Conservation (phyloP, 2,888 invertebrate genomes). For the Ectemnius lituratus region DNA sequence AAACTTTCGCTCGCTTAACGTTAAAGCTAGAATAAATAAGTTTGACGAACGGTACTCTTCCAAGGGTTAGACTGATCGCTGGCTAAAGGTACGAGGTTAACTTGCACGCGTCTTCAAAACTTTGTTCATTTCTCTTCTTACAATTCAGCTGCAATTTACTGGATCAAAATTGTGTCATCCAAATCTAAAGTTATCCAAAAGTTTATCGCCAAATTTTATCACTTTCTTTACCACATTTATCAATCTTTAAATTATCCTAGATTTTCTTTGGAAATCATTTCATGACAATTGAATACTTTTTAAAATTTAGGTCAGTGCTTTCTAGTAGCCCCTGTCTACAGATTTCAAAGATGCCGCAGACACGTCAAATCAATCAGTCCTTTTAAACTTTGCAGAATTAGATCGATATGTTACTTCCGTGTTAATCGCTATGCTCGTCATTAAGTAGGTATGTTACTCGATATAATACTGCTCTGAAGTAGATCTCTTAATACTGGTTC, state of each 20-base stretch:
- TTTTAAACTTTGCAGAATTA: too few species aligned
- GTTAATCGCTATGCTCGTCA: slow-evolving; percentile 41
- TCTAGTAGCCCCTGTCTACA: too few species aligned
- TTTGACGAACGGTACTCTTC: slow-evolving; percentile 37
- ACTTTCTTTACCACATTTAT: too few species aligned
- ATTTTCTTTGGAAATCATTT: too few species aligned
- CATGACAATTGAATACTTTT: too few species aligned
- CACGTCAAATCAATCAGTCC: too few species aligned
- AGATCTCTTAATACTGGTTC: slow-evolving; percentile 75
- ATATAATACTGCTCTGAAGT: slow-evolving; percentile 72
- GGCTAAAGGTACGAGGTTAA: neutral
- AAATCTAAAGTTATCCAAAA: neutral
- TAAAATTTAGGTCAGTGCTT: too few species aligned
- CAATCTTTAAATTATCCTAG: too few species aligned
- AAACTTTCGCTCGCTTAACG: slow-evolving; percentile 66
- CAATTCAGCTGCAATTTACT: too few species aligned
- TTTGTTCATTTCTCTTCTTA: neutral
- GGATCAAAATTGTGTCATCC: slow-evolving; percentile 7
- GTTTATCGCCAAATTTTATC: too few species aligned
- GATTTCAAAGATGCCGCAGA: too few species aligned
- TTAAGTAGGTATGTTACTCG: slow-evolving; percentile 52
- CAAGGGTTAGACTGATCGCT: slow-evolving; percentile 32
- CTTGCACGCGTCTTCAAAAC: slow-evolving; percentile 5
- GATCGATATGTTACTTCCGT: slow-evolving; percentile 6
- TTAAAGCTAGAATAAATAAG: slow-evolving; percentile 73